Evolutionary conservation across 2,113 vertebrate species (phyloP), one percentile per base, ranked within the genome.

Genomic region (Oxyura jamaicensis): DNA sequence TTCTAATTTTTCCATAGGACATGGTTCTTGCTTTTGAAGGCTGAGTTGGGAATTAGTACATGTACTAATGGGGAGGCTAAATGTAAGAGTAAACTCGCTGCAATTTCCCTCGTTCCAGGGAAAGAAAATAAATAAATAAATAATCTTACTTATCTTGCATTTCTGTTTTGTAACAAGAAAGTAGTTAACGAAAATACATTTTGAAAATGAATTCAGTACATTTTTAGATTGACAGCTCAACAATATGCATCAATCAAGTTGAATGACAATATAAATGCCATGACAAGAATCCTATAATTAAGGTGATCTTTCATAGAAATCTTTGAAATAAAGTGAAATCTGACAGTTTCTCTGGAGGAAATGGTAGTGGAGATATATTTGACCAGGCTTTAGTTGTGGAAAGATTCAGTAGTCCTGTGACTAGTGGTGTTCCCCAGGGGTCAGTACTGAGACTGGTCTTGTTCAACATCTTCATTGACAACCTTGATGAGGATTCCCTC

Each of bases 221-320:
- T 66, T 95, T 96, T 92, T 39, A 35, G 69, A 86, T 83, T 96
- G 88, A 95, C 88, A 97, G 74, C 53, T 97, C 85, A 96, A 93
- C 85, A 97, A 97, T 89, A 90, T 75, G 42, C 76, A 97, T 97
- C 91, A 88, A 72, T 97, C 96, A 96, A 41, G 9, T 3, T 96
- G 92, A 98, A 91, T 97, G 95, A 96, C 90, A 98, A 92, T 80
- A 91, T 95, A 97, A 97, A 97, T 86, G 31, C 25, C 13, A 76
- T 86, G 63, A 35, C 86, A 96, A 59, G 46, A 93, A 78, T 84
- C 91, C 35, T 96, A n/a, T 95, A 97, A 97, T 97, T 97, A 96
- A 93, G n/a, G 28, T 88, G 80, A 97, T 97, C 83, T 95, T 97
- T 97, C 95, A 96, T 53, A 95, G 56, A 92, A 83, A 39, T 94